Conservation (phyloP, 2,113 vertebrate species). For the Pristiophorus japonicus region DNA sequence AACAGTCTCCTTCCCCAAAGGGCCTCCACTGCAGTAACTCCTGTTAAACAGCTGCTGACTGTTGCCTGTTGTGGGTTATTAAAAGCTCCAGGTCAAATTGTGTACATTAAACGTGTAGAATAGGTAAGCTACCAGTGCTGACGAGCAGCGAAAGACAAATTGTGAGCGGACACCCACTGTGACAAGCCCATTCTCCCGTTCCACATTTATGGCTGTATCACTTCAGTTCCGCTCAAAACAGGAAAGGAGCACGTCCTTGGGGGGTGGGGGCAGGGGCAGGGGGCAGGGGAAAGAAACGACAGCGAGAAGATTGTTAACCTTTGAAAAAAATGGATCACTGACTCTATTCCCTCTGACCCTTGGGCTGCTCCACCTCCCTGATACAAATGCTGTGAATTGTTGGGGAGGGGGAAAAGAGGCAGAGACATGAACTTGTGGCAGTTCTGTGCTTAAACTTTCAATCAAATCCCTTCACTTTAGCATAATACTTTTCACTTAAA, state of each 20-base stretch:
- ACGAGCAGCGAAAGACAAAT: neutral
- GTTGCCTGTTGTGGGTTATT: neutral
- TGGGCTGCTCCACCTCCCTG: neutral
- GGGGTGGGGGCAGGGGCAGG: too few relatives aligned
- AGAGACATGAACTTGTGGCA: slow-evolving; percentile 22
- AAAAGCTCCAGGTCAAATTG: neutral
- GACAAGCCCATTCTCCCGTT: neutral
- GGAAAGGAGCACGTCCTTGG: neutral
- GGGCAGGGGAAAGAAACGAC: neutral
- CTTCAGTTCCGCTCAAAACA: neutral
- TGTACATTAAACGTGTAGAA: neutral
- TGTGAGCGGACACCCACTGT: neutral
- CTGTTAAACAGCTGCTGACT: neutral
- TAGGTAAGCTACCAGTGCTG: neutral
- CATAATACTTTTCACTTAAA: slow-evolving; percentile 31
- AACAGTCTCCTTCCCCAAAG: neutral
- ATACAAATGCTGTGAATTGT: neutral
- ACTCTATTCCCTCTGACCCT: neutral
- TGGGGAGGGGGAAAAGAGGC: neutral
- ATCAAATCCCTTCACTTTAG: slow-evolving; percentile 31
- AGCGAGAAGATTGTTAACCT: neutral
- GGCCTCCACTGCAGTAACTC: neutral
- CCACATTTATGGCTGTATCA: neutral
- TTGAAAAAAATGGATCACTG: neutral
- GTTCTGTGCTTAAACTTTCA: slow-evolving; percentile 1